Evolutionary conservation across 2,797 vertebrate species (phyloP).

Genomic region (Protonibea diacanthus): DNA sequence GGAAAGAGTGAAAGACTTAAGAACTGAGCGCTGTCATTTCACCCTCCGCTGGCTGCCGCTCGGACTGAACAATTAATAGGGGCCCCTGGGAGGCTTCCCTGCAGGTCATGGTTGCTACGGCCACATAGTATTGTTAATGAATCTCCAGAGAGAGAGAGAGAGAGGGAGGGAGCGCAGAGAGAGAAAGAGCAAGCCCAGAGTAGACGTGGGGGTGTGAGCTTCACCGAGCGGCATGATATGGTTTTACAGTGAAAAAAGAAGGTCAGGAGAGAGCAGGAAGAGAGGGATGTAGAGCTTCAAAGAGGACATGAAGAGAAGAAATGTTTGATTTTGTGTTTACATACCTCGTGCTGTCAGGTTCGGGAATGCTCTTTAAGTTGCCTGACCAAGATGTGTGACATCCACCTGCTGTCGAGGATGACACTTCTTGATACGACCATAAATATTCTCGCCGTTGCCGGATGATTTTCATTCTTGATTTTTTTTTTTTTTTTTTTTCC

Average conservation of each 20-base stretch:
- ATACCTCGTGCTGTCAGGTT: constrained; percentile 39
- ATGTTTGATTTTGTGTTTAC: constrained; percentile 46
- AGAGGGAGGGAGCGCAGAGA: constrained; percentile 30
- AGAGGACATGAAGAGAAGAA: constrained; percentile 40
- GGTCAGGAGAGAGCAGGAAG: constrained; percentile 45
- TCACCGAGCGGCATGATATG: constrained; percentile 57
- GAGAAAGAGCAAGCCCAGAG: constrained; percentile 44
- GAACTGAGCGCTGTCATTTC: constrained; percentile 64
- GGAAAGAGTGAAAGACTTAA: constrained; percentile 41
- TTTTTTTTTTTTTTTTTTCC: constrained; percentile 44
- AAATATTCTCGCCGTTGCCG: not conserved
- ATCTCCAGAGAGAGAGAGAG: constrained; percentile 71
- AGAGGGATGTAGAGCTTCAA: constrained; percentile 25
- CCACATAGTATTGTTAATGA: constrained; percentile 82
- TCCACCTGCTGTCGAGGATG: constrained; percentile 61
- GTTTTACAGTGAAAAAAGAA: constrained; percentile 62
- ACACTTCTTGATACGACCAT: constrained; percentile 41
- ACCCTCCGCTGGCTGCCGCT: constrained; percentile 56
- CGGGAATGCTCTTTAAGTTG: constrained; percentile 55
- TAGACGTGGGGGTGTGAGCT: constrained; percentile 67
- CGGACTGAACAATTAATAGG: constrained; percentile 77
- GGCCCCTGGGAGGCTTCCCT: constrained; percentile 75
- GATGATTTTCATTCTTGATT: constrained; percentile 40
- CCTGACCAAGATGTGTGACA: constrained; percentile 35
- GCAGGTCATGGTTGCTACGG: constrained; percentile 82